These are phyloP conservation scores for Albula glossodonta DNA, from an alignment of 2,113 vertebrate species.

Conservation along the genomic window DNA sequence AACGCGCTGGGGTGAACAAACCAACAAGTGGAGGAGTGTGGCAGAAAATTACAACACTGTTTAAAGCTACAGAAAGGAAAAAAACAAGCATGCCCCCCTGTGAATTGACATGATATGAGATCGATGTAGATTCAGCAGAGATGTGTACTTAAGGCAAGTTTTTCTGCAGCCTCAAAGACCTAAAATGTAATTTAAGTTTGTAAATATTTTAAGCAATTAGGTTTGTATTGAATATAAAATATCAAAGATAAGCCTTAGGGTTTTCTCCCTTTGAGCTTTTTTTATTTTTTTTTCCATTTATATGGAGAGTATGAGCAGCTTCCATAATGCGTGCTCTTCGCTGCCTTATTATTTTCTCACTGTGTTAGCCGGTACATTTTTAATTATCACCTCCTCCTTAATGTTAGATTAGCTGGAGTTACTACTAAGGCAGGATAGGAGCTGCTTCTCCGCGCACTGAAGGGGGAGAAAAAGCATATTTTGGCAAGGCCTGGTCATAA, in stretches of 20 bases:
- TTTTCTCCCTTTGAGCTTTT: conserved; percentile 18
- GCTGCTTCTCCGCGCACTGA: conserved; percentile 57
- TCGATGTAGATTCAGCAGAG: conserved; percentile 49
- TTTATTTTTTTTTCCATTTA: background rate
- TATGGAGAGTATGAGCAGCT: background rate
- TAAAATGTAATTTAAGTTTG: conserved; percentile 48
- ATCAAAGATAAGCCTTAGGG: conserved; percentile 58
- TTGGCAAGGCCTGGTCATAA: conserved; percentile 59
- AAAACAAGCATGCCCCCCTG: conserved; percentile 23
- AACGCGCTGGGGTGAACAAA: background rate
- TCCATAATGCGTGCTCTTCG: background rate
- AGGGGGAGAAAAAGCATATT: conserved; percentile 14
- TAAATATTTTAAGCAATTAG: conserved; percentile 42
- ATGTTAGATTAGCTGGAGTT: conserved; percentile 41
- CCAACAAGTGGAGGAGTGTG: conserved; percentile 12
- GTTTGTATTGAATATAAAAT: conserved; percentile 40
- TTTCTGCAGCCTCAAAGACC: conserved; percentile 42
- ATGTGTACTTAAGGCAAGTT: conserved; percentile 45
- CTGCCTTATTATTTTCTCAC: background rate
- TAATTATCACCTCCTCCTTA: conserved; percentile 30
- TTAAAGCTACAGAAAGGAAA: conserved; percentile 31
- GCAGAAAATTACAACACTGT: conserved; percentile 43
- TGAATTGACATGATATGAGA: conserved; percentile 36
- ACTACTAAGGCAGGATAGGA: conserved; percentile 39
- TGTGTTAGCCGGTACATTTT: background rate